A percentile compares a stretch with the other conserved stretches of the same genome.
These are phyloP conservation scores for Phymorhynchus buccinoides DNA, from an alignment of 1,140 invertebrate species.

Conservation along the genomic window DNA sequence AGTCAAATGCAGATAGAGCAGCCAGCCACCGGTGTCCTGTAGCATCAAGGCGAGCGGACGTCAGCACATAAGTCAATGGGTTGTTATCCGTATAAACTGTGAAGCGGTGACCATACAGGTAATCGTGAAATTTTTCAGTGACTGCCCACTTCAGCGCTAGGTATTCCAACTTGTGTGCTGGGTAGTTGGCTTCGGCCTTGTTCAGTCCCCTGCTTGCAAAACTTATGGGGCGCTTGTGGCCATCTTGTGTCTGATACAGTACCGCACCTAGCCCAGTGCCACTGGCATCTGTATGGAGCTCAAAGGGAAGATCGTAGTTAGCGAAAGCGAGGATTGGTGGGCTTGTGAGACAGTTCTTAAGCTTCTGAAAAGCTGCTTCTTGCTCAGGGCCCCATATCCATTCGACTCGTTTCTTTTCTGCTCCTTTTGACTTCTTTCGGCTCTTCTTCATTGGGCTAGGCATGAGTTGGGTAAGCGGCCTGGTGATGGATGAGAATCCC, in stretches of 20 bases:
- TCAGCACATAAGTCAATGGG: constrained; percentile 29
- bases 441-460: constrained; percentile 26
- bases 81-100: constrained; percentile 37
- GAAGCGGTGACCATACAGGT: constrained; percentile 34
- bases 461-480: constrained; percentile 52
- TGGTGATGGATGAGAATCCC: constrained; percentile 56
- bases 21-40: constrained; percentile 32
- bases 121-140: constrained; percentile 44
- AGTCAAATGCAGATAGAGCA: constrained; percentile 19
- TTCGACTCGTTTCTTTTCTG: not conserved
- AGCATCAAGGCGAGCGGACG: constrained; percentile 19
- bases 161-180: constrained; percentile 47
- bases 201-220: constrained; percentile 47
- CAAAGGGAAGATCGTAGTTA: constrained; percentile 47
- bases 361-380: constrained; percentile 47
- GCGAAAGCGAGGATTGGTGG: constrained; percentile 51
- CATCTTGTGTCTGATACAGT: constrained; percentile 54
- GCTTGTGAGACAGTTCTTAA: constrained; percentile 40
- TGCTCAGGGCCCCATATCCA: constrained; percentile 46
- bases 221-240: constrained; percentile 39
- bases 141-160: constrained; percentile 50
- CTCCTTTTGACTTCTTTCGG: not conserved
- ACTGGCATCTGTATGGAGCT: constrained; percentile 56
- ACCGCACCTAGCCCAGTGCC: constrained; percentile 54
- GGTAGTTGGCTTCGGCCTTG: constrained; percentile 39